Base-by-base conservation (phyloP, 2,113 vertebrate genomes). In the Australoheros scitulus region DNA sequence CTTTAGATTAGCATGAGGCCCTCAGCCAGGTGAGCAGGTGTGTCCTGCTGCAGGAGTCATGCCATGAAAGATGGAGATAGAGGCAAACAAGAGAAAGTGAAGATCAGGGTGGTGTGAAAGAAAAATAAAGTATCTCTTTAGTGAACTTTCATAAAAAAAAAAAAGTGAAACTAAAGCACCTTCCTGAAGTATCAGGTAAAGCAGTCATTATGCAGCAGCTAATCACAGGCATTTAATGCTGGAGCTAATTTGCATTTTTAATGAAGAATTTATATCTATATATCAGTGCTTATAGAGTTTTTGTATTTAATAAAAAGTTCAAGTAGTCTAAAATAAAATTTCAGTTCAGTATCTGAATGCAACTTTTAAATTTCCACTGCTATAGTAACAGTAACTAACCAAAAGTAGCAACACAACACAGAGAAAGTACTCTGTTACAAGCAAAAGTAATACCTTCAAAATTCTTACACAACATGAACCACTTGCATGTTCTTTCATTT, bases 1-100 rank as follows among this genome's bases (percentile, higher is more conserved):
- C 93, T 95, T 96, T 93, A 90, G 89, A 91, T 95, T 93, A 94
- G 88, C 90, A 85, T 87, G 88, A 91, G 84, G 84, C 88, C 85
- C 86, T 93, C 89, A 72, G 74, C 61, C 91, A 93, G 91, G 92
- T 93, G 89, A 94, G 92, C 90, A 89, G 89, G 81, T 84, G 86
- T 80, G 86, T 89, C 80, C 85, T 80, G 20, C 81, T 29, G 85
- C 88, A 59, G 83, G 79, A 85, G 26, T 87, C 41, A 24, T 82
- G 87, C 89, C 92, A 89, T 29, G 24, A 6, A n/a, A 87, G 79
- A 77, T 57, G 58, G 76, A 80, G 6, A 61, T 17, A 64, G 32
- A 83, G 56, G 82, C 81, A 83, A 85, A 80, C 61, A 77, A 18
- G 86, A 70, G 84, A 90, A 80, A 87, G 80, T 82, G 20, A 60